A percentile compares a stretch with the other conserved stretches of the same genome.
Conservation (phyloP, 2,113 vertebrate genomes). For the Piliocolobus tephrosceles region DNA sequence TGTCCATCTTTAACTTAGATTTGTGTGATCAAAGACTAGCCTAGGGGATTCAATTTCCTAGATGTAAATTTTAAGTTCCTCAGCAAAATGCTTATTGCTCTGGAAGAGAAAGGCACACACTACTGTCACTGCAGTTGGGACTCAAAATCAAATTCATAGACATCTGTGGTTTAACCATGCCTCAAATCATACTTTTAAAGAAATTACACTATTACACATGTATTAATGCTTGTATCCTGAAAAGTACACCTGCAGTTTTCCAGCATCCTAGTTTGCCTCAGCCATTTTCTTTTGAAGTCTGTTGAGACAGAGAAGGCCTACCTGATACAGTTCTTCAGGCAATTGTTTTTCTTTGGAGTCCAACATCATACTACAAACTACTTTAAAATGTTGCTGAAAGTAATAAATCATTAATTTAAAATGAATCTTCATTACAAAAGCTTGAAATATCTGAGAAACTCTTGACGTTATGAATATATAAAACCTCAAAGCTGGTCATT, state of each 20-base stretch:
- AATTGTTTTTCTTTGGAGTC: constrained; percentile 59
- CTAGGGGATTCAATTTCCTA: constrained; percentile 22
- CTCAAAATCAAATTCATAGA: constrained; percentile 54
- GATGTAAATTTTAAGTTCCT: constrained; percentile 64
- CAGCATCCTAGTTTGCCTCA: constrained; percentile 64
- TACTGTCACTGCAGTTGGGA: constrained; percentile 53
- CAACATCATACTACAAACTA: constrained; percentile 26
- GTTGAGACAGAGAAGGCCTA: constrained; percentile 47
- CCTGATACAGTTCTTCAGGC: constrained; percentile 56
- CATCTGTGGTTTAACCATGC: constrained; percentile 64
- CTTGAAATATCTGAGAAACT: constrained; percentile 56
- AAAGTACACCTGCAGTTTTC: constrained; percentile 65
- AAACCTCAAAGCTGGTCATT: constrained; percentile 65
- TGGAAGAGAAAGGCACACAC: constrained; percentile 23
- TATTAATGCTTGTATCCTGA: constrained; percentile 68
- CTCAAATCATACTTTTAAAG: constrained; percentile 72
- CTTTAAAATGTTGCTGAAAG: constrained; percentile 60
- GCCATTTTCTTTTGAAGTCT: constrained; percentile 78
- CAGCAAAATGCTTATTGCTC: constrained; percentile 61
- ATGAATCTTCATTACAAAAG: constrained; percentile 57
- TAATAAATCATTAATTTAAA: constrained; percentile 61
- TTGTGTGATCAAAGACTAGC: constrained; percentile 41
- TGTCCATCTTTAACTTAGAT: constrained; percentile 51
- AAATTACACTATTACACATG: constrained; percentile 71
- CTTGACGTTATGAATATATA: constrained; percentile 68